Evolutionary conservation across 2,888 invertebrate species (phyloP).

Genomic region (Synanthedon myopaeformis): DNA sequence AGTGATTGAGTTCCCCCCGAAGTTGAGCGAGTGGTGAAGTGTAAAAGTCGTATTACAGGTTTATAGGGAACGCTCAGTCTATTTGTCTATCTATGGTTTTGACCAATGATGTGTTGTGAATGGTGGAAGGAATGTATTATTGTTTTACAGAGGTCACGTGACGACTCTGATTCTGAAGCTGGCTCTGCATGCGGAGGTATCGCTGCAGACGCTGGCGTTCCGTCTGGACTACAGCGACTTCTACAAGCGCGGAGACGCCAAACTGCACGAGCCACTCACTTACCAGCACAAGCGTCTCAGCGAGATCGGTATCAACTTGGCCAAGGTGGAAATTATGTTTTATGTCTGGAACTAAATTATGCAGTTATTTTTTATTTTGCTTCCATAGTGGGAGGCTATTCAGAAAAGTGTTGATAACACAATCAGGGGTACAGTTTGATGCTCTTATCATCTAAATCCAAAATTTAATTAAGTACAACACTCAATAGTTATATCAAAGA

Average conservation of each 20-base stretch:
- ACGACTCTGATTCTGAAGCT: slow-evolving; percentile 87
- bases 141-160: slow-evolving; percentile 79
- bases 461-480: no score
- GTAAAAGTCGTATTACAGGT: no score
- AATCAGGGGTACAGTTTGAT: no score
- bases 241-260: slow-evolving; percentile 86
- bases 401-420: no score
- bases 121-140: not conserved
- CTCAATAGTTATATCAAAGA: no score
- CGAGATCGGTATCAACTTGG: slow-evolving; percentile 55
- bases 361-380: no score
- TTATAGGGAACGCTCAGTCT: no score
- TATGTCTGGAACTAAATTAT: not conserved
- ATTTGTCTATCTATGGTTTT: no score
- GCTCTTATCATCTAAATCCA: no score
- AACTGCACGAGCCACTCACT: slow-evolving; percentile 77
- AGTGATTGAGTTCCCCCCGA: no score
- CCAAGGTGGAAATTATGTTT: slow-evolving; percentile 28
- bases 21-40: no score
- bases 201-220: slow-evolving; percentile 89
- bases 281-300: slow-evolving; percentile 75
- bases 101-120: not conserved
- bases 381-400: no score
- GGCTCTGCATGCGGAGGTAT: slow-evolving; percentile 85
- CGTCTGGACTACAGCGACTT: slow-evolving; percentile 95